Percentiles rank a stretch among this genome's conserved stretches.
Evolutionary conservation across 2,797 vertebrate genomes (phyloP).

Genomic region (Poeciliopsis turneri): DNA sequence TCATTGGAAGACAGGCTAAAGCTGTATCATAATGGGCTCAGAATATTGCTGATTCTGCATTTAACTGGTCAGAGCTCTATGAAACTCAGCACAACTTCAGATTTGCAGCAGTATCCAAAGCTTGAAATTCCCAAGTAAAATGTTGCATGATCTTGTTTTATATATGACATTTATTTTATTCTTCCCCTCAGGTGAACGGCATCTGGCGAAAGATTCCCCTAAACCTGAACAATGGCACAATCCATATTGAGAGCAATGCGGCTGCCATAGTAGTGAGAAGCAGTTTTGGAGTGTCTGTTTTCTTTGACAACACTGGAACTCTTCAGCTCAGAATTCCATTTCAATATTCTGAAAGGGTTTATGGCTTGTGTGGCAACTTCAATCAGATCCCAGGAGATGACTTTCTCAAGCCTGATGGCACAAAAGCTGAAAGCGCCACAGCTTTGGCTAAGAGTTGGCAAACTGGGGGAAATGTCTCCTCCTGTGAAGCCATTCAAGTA

Average conservation of each 20-base stretch:
- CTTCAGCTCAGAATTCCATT: slow-evolving; percentile 82
- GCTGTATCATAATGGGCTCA: not conserved
- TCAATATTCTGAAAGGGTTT: slow-evolving; percentile 79
- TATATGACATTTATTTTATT: not conserved
- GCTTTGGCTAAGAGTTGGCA: slow-evolving; percentile 80
- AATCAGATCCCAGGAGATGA: slow-evolving; percentile 80
- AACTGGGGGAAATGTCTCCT: slow-evolving; percentile 54
- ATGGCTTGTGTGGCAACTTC: slow-evolving; percentile 89
- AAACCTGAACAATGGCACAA: slow-evolving; percentile 46
- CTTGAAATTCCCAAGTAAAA: no score
- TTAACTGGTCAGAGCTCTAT: no score
- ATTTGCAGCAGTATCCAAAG: no score
- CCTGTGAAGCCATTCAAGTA: slow-evolving; percentile 70
- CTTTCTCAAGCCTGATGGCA: slow-evolving; percentile 69
- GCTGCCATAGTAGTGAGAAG: slow-evolving; percentile 77
- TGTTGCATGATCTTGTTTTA: no score
- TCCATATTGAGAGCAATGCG: slow-evolving; percentile 73
- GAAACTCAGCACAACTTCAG: no score
- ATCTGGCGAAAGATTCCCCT: slow-evolving; percentile 83
- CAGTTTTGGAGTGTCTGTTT: slow-evolving; percentile 78
- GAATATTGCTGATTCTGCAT: not conserved
- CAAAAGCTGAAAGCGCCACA: slow-evolving; percentile 53
- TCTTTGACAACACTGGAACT: slow-evolving; percentile 77
- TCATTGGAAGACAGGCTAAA: not conserved
- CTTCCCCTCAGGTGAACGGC: slow-evolving; percentile 79